Base-by-base conservation (phyloP, 2,113 vertebrate genomes). In the Bolborhynchus lineola region DNA sequence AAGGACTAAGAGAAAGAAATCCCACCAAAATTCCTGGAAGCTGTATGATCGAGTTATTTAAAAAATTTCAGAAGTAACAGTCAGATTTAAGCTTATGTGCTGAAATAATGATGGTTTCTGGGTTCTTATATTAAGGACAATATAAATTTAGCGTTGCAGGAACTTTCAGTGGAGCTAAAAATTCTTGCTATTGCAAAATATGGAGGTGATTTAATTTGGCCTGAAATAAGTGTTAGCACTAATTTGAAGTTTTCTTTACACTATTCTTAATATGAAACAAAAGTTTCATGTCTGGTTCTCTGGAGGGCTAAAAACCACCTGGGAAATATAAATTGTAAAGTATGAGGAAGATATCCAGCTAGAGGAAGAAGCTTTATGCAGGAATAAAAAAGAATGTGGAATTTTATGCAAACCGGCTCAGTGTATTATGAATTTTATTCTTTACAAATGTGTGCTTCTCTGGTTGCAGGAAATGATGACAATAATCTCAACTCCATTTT, bases 401-500 rank as follows among this genome's bases (percentile, higher is more conserved):
- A 41, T 59, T 91, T 79, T 60, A 79, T 69, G 33, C n/a, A 86
- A 59, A 92, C 71, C 50, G 12, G 3, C 35, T 68, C 72, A 33
- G 57, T 29, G 23, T 33, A 41, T 74, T 76, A 21, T 79, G 10
- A 44, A 41, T 83, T 52, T 29, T 76, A 16, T 80, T 76, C 69
- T 79, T 93, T 64, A 88, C 14, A 29, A 90, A 79, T 82, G 17
- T 93, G 11, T 88, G 49, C 59, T 83, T 4, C 84, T 96, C 67
- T 91, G 44, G 9, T 96, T 90, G 18, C 88, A 99, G 99, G 99
- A 49, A 99, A 98, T 33, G 99, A 99, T 35, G 99, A 99, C 93
- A 99, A 99, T 98, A 99, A 99, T 97, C 98, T 99, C 26, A 99
- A 99, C 96, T 99, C 99, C 91, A 99, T 99, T 95, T 99, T 99